Percentiles rank a stretch among this genome's conserved stretches.
These are phyloP conservation scores for Dendrocincla tyrannina DNA, from an alignment of 2,797 vertebrate species.

Conservation along the genomic window DNA sequence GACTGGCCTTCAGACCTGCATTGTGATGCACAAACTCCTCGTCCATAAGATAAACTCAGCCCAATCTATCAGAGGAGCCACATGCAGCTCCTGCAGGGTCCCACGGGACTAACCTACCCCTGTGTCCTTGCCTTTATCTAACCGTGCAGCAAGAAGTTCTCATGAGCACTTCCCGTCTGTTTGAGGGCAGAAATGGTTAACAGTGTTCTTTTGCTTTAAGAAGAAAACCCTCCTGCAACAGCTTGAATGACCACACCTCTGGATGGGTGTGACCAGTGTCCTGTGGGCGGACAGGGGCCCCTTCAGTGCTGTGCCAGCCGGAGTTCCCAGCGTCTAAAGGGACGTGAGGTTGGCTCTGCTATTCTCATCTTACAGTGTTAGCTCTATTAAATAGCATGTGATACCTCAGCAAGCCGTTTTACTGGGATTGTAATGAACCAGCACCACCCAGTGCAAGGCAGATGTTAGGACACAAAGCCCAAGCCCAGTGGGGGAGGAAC, in stretches of 20 bases:
- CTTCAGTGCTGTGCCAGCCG: accelerated
- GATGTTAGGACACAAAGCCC: neutral
- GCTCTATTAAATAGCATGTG: neutral
- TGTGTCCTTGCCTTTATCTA: neutral
- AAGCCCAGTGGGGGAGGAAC: neutral
- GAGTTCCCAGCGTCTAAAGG: neutral
- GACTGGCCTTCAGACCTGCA: neutral
- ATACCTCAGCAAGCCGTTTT: neutral
- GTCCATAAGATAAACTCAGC: neutral
- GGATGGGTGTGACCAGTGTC: no score
- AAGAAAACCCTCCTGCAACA: neutral
- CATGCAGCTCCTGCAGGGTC: neutral
- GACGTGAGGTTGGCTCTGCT: neutral
- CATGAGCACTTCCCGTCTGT: neutral
- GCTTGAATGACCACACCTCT: accelerated
- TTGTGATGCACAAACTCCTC: neutral
- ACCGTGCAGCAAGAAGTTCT: neutral
- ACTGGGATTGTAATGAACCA: neutral
- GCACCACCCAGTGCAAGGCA: neutral
- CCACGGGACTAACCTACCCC: neutral
- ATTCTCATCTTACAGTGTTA: neutral
- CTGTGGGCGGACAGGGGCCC: neutral
- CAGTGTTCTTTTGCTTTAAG: neutral
- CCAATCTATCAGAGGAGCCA: neutral
- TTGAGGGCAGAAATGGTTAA: neutral